Evolutionary conservation across 2,888 invertebrate species (phyloP), one percentile per base, ranked within the genome.

Genomic region (Gymnosoma rotundatum): DNA sequence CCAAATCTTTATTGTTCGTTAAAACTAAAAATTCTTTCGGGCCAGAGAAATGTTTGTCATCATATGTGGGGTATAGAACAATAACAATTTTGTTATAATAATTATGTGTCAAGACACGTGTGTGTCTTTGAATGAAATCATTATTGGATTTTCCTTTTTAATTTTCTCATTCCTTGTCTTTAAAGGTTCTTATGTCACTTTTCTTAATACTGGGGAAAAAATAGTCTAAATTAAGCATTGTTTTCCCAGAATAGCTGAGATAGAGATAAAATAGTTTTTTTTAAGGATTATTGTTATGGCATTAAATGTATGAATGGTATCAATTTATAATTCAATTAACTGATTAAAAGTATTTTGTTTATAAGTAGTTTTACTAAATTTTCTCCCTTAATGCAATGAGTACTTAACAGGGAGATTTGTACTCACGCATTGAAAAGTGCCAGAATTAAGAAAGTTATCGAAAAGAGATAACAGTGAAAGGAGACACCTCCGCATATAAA

Each of bases 111-210:
- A 5, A 48, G n/a, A 61, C 74, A 78, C 74, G 70, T 69, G 83
- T 78, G 25, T 25, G 12, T 10, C 42, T 14, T 25, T 48, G 52
- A 78, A 75, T 78, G 69, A 70, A 74, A 79, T 64, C 83, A 83
- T 83, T 83, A 83, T 83, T 75, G 83, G 78, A 83, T 83, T 83
- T 78, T 70, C 58, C 20, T 45, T 25, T 32, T 66, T 48, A 75
- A 56, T 45, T 20, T 56, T 74, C 42, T 56, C 64, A 64, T 50
- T 38, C 48, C 36, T 14, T 18, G 21, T 9, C 1, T 7, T 8
- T 7, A 64, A 60, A 64, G 48, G 48, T 50, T 38, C 50, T 72
- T 32, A 72, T 78, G 36, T 64, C 70, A 58, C 7, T 69, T 64
- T 25, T 25, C 18, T 20, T 52, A 1, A 12, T 42, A 32, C 42